A percentile compares a stretch with the other conserved stretches of the same genome.
Evolutionary conservation across 2,888 invertebrate genomes (phyloP).

Genomic region (Meghimatium bilineatum): DNA sequence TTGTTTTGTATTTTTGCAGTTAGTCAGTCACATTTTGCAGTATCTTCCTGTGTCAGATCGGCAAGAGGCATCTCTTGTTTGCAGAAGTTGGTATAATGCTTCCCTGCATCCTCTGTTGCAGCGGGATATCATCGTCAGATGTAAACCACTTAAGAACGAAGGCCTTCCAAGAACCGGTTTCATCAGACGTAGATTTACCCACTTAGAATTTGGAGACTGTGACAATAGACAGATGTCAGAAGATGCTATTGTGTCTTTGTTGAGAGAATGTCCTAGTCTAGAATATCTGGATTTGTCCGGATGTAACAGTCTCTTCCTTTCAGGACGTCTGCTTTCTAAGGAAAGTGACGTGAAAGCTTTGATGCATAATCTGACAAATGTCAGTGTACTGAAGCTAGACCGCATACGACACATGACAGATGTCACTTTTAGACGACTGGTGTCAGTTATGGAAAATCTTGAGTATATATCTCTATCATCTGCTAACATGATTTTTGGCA

Average conservation of each 20-base stretch:
- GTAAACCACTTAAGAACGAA: constrained; percentile 57
- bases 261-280: constrained; percentile 78
- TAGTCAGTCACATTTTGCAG: constrained; percentile 71
- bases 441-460: constrained; percentile 81
- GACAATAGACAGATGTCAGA: constrained; percentile 66
- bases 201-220: constrained; percentile 63
- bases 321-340: constrained; percentile 83
- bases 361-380: constrained; percentile 70
- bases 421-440: constrained; percentile 84
- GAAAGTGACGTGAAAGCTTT: constrained; percentile 78
- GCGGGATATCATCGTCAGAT: constrained; percentile 80
- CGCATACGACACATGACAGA: constrained; percentile 86
- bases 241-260: constrained; percentile 65
- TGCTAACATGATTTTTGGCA: constrained; percentile 85
- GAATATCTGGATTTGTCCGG: constrained; percentile 81
- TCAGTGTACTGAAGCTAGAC: constrained; percentile 82
- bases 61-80: constrained; percentile 83
- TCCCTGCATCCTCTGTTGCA: constrained; percentile 82
- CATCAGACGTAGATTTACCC: constrained; percentile 59
- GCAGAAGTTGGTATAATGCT: constrained; percentile 84
- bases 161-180: background rate
- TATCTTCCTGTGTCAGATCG: constrained; percentile 81
- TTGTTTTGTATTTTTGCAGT: constrained; percentile 61
- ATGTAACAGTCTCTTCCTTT: constrained; percentile 86
- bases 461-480: constrained; percentile 83